A percentile compares a stretch with the other conserved stretches of the same genome.
Evolutionary conservation across 1,140 invertebrate genomes (phyloP).

Genomic region (Lysiphlebus fabarum): DNA sequence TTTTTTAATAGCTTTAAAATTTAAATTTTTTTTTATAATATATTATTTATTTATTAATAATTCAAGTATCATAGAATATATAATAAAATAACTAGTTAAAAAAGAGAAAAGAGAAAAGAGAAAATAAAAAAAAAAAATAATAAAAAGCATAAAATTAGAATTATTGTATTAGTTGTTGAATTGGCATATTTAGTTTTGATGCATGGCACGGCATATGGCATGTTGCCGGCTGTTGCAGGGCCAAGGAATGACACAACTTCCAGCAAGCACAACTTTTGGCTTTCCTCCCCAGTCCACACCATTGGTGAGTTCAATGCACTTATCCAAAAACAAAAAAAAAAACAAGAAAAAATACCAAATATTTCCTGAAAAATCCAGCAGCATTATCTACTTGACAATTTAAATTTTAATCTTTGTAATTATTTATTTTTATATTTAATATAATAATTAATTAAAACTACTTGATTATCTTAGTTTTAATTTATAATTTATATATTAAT

Average conservation of each 20-base stretch:
- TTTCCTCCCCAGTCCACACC: constrained; percentile 44
- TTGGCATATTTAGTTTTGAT: constrained; percentile 46
- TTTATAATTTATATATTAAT: too few species aligned
- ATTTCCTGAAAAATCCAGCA: too few species aligned
- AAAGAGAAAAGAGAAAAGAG: not conserved
- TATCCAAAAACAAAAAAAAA: not conserved
- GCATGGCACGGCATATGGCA: constrained; percentile 54
- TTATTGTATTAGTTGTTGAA: constrained; percentile 4
- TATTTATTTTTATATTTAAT: too few species aligned
- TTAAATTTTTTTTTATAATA: not conserved
- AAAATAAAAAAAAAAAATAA: not conserved
- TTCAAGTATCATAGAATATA: too few species aligned
- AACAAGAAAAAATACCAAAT: too few species aligned
- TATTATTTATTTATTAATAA: not conserved
- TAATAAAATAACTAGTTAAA: not conserved
- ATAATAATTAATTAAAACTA: too few species aligned
- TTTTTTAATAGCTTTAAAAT: not conserved
- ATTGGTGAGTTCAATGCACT: constrained; percentile 46
- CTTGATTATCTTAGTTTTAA: too few species aligned
- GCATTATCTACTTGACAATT: too few species aligned
- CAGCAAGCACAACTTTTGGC: constrained; percentile 44
- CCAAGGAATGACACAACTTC: constrained; percentile 55
- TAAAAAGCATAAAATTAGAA: too few species aligned
- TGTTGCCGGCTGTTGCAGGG: constrained; percentile 56
- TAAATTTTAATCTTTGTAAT: too few species aligned